A percentile compares a stretch with the other conserved stretches of the same genome.
Conservation (phyloP, 2,797 vertebrate genomes). For the Urosaurus nigricauda region DNA sequence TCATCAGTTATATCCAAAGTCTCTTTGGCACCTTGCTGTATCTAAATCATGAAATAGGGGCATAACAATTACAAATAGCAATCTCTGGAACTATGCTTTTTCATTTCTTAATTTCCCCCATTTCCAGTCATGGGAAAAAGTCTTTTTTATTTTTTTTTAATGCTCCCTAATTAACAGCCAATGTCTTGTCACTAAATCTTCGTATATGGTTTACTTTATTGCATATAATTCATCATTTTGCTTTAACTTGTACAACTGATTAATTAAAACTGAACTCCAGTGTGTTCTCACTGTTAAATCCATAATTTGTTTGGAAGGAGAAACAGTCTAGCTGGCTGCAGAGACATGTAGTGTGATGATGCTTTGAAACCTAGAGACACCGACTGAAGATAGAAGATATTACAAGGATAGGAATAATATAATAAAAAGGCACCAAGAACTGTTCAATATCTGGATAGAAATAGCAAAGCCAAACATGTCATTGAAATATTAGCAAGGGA, state of each 20-base stretch:
- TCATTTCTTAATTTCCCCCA: slow-evolving; percentile 1
- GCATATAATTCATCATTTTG: slow-evolving; percentile 23
- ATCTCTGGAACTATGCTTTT: neutral
- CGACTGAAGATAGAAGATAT: neutral
- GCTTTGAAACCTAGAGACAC: neutral
- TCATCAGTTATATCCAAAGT: slow-evolving; percentile 5
- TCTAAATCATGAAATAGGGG: slow-evolving; percentile 2
- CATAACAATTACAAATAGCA: neutral
- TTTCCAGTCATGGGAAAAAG: neutral
- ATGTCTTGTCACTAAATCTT: slow-evolving; percentile 20
- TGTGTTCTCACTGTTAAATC: slow-evolving; percentile 8
- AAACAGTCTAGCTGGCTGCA: neutral
- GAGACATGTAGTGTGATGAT: neutral
- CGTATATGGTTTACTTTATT: slow-evolving; percentile 3
- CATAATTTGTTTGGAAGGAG: too few relatives aligned
- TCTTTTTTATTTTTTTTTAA: slow-evolving; percentile 9
- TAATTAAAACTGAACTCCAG: slow-evolving; percentile 31
- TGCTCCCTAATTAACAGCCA: slow-evolving; percentile 4
- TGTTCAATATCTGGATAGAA: neutral
- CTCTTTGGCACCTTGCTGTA: neutral
- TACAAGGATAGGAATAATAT: neutral
- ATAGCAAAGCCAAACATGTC: neutral
- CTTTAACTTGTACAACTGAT: neutral
- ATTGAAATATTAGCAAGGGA: neutral
- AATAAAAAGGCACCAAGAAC: neutral